A percentile compares a stretch with the other conserved stretches of the same genome.
Evolutionary conservation across 2,888 invertebrate species (phyloP).

Genomic region (Cephus pygmeus): DNA sequence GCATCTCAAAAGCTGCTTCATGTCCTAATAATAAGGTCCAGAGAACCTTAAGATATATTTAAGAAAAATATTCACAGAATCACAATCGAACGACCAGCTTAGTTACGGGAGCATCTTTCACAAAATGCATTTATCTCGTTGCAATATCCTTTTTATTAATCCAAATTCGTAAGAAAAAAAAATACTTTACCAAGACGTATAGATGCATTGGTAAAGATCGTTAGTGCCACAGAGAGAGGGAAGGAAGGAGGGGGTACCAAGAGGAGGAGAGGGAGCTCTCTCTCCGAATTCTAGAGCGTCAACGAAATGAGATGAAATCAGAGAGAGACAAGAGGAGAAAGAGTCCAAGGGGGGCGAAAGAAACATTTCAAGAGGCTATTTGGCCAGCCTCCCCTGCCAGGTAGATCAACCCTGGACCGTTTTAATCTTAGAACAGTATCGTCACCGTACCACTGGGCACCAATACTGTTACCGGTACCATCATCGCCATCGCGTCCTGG

Average conservation of each 20-base stretch:
- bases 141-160: background rate
- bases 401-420: constrained; percentile 38
- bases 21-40: background rate
- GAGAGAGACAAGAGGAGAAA: constrained; percentile 21
- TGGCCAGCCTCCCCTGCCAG: constrained; percentile 31
- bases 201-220: background rate
- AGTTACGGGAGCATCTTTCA: background rate
- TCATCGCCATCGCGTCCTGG: background rate
- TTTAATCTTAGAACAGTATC: constrained; percentile 46
- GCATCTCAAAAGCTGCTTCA: background rate
- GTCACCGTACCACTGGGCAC: constrained; percentile 19
- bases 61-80: background rate
- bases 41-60: background rate
- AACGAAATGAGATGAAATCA: constrained; percentile 11
- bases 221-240: background rate
- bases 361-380: constrained; percentile 5
- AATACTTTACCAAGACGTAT: background rate
- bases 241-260: too few relatives aligned
- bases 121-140: background rate
- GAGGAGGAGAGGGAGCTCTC: background rate
- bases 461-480: background rate
- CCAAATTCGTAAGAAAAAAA: background rate
- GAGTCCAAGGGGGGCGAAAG: constrained; percentile 9
- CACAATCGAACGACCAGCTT: background rate
- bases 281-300: background rate